phyloP scores from a whole-genome alignment of 2,113 vertebrate genomes.

The Hippopotamus amphibius region DNA sequence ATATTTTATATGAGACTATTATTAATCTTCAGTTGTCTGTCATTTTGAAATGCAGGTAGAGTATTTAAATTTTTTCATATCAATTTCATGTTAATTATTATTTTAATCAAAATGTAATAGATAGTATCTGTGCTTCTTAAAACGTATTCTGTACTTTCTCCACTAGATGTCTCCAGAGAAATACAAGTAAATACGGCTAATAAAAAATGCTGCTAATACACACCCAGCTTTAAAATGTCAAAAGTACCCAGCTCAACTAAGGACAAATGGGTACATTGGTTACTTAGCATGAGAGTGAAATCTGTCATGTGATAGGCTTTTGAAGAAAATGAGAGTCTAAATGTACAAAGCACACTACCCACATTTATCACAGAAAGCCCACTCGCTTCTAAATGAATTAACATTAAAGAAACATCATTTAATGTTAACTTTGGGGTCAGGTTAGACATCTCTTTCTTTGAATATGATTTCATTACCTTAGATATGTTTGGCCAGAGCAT shows the following conservation, averaged over 20 bases:
- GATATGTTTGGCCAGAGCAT: not conserved
- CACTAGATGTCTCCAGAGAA: constrained; percentile 90
- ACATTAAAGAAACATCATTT: not conserved
- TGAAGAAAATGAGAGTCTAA: not conserved
- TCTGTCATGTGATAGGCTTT: not conserved
- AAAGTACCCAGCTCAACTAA: not conserved
- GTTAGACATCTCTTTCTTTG: not conserved
- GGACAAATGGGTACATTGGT: not conserved
- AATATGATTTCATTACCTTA: not conserved
- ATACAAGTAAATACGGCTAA: constrained; percentile 66
- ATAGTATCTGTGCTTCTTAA: not conserved
- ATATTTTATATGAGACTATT: not conserved
- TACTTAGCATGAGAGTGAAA: not conserved
- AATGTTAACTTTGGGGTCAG: not conserved
- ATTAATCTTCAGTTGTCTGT: not conserved
- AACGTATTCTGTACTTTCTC: constrained; percentile 71
- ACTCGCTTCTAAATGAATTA: not conserved
- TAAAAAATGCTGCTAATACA: not conserved
- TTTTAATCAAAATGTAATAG: not conserved
- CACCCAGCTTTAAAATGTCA: not conserved
- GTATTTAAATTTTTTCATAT: not conserved
- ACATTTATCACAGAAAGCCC: not conserved
- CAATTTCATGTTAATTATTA: not conserved
- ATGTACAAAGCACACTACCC: not conserved
- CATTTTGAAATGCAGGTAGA: not conserved